A percentile compares a stretch with the other conserved stretches of the same genome.
Evolutionary conservation across 2,113 vertebrate species (phyloP).

Genomic region (Peromyscus maniculatus): DNA sequence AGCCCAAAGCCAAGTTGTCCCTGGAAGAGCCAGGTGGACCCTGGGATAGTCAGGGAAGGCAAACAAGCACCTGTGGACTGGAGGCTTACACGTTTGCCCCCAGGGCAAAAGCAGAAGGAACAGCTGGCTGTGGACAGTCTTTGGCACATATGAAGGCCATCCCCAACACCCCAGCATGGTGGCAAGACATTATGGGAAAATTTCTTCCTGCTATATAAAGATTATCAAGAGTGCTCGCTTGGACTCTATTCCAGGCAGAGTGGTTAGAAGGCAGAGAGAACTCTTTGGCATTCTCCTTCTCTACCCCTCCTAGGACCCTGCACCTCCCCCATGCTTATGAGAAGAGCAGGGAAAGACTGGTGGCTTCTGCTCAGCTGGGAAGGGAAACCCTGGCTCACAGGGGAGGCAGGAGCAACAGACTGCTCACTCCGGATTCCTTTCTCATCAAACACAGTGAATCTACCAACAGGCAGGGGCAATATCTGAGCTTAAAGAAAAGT

Average conservation of each 20-base stretch:
- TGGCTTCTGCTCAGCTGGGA: background rate
- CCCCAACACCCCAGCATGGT: background rate
- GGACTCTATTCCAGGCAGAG: background rate
- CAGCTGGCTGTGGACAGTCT: background rate
- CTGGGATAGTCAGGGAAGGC: background rate
- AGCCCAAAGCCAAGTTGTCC: background rate
- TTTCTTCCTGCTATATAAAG: background rate
- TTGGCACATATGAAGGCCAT: background rate
- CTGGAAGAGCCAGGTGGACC: background rate
- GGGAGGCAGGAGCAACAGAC: fast-evolving
- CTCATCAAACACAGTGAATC: background rate
- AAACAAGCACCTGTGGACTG: background rate
- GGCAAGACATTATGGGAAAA: background rate
- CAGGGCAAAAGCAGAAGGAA: background rate
- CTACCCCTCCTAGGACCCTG: background rate
- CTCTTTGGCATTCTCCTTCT: background rate
- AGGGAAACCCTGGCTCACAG: background rate
- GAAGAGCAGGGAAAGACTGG: background rate
- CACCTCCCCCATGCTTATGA: background rate
- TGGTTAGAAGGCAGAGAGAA: background rate
- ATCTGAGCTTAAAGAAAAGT: background rate
- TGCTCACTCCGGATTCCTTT: background rate
- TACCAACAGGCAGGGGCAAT: background rate
- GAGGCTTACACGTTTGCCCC: background rate
- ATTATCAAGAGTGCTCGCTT: background rate